Evolutionary conservation across 2,797 vertebrate species (phyloP).

Genomic region (Melanotaenia pygmaea): DNA sequence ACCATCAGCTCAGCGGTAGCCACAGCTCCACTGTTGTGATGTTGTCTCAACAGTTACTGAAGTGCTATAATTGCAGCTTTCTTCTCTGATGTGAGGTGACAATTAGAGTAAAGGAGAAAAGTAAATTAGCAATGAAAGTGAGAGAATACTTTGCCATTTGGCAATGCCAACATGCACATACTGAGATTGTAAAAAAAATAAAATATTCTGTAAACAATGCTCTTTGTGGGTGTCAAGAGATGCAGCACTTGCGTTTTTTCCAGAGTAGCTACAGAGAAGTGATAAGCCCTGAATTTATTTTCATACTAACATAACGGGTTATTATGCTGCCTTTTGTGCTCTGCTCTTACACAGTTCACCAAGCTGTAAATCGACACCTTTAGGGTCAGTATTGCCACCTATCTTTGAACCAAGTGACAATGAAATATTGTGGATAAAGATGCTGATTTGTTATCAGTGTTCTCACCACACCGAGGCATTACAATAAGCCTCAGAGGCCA

Average conservation of each 20-base stretch:
- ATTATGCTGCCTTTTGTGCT: conserved; percentile 40
- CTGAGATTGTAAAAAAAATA: conserved; percentile 42
- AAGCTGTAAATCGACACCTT: conserved; percentile 49
- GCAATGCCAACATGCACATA: conserved; percentile 61
- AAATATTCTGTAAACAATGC: conserved; percentile 67
- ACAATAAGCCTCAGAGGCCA: conserved; percentile 65
- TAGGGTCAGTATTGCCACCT: conserved; percentile 44
- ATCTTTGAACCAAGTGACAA: conserved; percentile 65
- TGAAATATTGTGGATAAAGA: conserved; percentile 48
- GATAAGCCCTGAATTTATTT: conserved; percentile 56
- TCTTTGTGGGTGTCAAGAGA: conserved; percentile 63
- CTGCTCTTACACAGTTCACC: conserved; percentile 27
- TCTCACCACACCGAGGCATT: conserved; percentile 48
- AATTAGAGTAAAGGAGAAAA: conserved; percentile 70
- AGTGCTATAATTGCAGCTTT: conserved; percentile 86
- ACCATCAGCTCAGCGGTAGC: conserved; percentile 71
- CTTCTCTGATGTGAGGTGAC: conserved; percentile 79
- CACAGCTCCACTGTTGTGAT: conserved; percentile 78
- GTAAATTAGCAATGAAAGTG: conserved; percentile 63
- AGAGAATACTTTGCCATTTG: conserved; percentile 73
- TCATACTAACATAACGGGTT: conserved; percentile 28
- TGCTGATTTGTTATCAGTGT: conserved; percentile 60
- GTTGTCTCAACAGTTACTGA: conserved; percentile 83
- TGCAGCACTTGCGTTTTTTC: conserved; percentile 54
- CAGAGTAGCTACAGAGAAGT: conserved; percentile 42